phyloP scores from a whole-genome alignment of 1,140 invertebrate genomes.

The Tribolium castaneum region DNA sequence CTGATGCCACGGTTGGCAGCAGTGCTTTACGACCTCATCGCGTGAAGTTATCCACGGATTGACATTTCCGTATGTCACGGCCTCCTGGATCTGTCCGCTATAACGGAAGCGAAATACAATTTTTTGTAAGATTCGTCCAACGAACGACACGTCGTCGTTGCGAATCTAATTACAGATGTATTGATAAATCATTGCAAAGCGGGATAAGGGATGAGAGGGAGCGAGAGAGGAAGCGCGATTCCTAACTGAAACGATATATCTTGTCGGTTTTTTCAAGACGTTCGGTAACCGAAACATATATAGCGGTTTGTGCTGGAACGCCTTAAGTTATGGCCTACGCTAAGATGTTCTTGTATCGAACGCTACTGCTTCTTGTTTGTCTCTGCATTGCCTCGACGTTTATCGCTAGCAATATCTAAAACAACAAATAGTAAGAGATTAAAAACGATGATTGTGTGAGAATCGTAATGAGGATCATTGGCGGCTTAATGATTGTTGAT shows the following conservation, averaged over 20 bases:
- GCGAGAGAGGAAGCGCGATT: slow-evolving; percentile 37
- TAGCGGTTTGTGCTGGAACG: slow-evolving; percentile 52
- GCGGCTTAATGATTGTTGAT: too few relatives aligned
- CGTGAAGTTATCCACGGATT: slow-evolving; percentile 46
- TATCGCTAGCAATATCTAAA: slow-evolving; percentile 30
- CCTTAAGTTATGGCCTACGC: slow-evolving; percentile 48
- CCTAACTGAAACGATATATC: slow-evolving; percentile 52
- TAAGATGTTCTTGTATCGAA: slow-evolving; percentile 49
- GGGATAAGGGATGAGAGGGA: background rate
- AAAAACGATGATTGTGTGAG: too few relatives aligned
- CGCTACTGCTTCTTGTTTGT: slow-evolving; percentile 48
- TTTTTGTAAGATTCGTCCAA: background rate
- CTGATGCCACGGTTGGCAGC: slow-evolving; percentile 42
- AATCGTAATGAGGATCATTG: too few relatives aligned
- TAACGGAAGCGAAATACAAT: slow-evolving; percentile 10
- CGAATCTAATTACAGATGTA: slow-evolving; percentile 18
- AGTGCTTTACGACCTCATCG: slow-evolving; percentile 49
- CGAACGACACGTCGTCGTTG: slow-evolving; percentile 12
- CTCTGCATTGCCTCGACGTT: slow-evolving; percentile 30
- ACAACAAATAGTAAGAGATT: background rate
- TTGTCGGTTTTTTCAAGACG: slow-evolving; percentile 50
- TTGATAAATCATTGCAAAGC: slow-evolving; percentile 36
- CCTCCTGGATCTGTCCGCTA: slow-evolving; percentile 34
- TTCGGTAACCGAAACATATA: slow-evolving; percentile 54
- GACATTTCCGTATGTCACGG: slow-evolving; percentile 50